Base-by-base conservation (phyloP, 1,140 invertebrate genomes). In the Panagrolaimus sp. region DNA sequence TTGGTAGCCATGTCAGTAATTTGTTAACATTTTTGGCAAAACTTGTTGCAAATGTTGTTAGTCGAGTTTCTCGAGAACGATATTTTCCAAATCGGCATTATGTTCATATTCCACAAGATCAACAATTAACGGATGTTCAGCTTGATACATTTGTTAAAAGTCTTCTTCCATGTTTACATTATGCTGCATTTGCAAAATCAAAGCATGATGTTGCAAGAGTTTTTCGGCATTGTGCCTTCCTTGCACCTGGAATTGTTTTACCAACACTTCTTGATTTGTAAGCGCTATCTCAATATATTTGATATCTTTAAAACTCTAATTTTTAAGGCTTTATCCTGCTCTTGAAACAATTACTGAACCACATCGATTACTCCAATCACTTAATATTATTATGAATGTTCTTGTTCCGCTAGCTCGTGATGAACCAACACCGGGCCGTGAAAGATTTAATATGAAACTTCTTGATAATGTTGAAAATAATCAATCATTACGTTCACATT, bases 261-360 rank as follows among this genome's bases (percentile, higher is more conserved):
- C 91, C 92, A 8, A 87, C 89, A 53, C 84, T 94, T 14, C 79
- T 96, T 43, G 91, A 95, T 73, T 88, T 86, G 87, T 88, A 38
- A 38, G 31, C 2, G 31, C 31, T 4, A 4, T 38, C 7, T 4
- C 31, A 38, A 4, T 38, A 38, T 7, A 38, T 38, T 38, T n/a
- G n/a, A n/a, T n/a, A n/a, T n/a, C n/a, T n/a, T n/a, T n/a, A n/a
- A n/a, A n/a, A 38, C 31, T 7, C 2, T 38, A 38, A 4, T 7
- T 7, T 38, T 38, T 38, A 38, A 38, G 31, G 31, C 31, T 92
- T 8, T 89, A 89, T 78, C 87, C 87, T 1, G 89, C 91, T 0
- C 84, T 94, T 70, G 90, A 92, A 78, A 92, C 90, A 0, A 78
- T 93, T 5, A 92, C 89, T 1, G 92, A 96, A 83, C 91, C 92